Percentiles rank a stretch among this genome's conserved stretches.
Evolutionary conservation across 2,797 vertebrate genomes (phyloP).

Genomic region (Spinus olivaceus): DNA sequence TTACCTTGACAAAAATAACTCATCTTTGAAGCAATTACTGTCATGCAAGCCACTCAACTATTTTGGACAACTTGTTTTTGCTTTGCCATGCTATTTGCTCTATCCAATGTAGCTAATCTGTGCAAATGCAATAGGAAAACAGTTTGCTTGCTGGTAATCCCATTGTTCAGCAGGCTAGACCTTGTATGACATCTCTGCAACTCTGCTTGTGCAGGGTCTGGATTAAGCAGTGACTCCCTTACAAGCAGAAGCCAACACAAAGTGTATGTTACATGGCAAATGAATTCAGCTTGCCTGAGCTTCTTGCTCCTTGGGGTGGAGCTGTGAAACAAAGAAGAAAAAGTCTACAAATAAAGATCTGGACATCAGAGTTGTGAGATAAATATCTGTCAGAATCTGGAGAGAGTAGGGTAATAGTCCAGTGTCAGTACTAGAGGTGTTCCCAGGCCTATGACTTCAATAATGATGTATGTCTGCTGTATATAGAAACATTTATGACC

Average conservation of each 20-base stretch:
- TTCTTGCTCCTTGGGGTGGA: neutral
- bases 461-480: neutral
- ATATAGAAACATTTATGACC: neutral
- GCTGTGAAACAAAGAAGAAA: slow-evolving; percentile 6
- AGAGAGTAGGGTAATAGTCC: neutral
- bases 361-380: neutral
- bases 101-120: neutral
- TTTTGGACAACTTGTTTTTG: neutral
- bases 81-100: neutral
- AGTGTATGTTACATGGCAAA: neutral
- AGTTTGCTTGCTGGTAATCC: neutral
- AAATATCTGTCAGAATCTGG: neutral
- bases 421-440: neutral
- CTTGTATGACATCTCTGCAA: neutral
- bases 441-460: neutral
- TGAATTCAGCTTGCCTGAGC: neutral
- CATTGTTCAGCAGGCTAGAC: neutral
- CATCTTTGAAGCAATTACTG: neutral
- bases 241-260: neutral
- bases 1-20: neutral
- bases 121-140: neutral
- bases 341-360: neutral
- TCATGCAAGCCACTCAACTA: neutral
- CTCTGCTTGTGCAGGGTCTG: neutral
- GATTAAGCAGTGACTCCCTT: neutral